Evolutionary conservation across 2,113 vertebrate species (phyloP).

Genomic region (Oryzias woworae): DNA sequence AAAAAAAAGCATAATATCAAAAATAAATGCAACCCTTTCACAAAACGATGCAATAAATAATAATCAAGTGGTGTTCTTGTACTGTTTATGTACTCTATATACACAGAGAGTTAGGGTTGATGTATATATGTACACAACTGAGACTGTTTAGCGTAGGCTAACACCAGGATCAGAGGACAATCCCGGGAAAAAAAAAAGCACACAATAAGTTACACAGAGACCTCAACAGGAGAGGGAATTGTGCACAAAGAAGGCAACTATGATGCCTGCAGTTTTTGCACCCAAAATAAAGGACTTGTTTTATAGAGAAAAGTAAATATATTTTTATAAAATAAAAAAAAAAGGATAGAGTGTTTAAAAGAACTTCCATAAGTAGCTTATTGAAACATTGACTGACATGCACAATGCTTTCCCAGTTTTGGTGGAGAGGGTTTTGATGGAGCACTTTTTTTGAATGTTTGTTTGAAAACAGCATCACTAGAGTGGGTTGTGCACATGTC

Average conservation of each 20-base stretch:
- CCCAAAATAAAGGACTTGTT: slow-evolving; percentile 48
- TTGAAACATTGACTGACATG: slow-evolving; percentile 74
- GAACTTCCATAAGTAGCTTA: slow-evolving; percentile 70
- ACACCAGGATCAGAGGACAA: slow-evolving; percentile 8
- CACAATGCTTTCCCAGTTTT: slow-evolving; percentile 64
- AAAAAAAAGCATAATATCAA: slow-evolving; percentile 77
- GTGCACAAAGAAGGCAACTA: slow-evolving; percentile 47
- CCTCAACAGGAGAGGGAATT: slow-evolving; percentile 47
- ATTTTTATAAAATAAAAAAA: slow-evolving; percentile 26
- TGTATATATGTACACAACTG: slow-evolving; percentile 74
- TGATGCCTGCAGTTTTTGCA: slow-evolving; percentile 40
- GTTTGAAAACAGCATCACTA: slow-evolving; percentile 20
- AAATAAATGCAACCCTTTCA: slow-evolving; percentile 83
- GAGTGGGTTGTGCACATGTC: slow-evolving; percentile 21
- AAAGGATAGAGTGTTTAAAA: slow-evolving; percentile 48
- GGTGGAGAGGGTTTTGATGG: slow-evolving; percentile 23
- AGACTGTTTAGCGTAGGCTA: slow-evolving; percentile 65
- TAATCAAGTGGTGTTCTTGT: slow-evolving; percentile 75
- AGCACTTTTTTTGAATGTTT: slow-evolving; percentile 39
- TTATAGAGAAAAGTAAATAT: slow-evolving; percentile 52
- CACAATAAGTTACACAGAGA: slow-evolving; percentile 68
- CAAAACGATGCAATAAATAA: slow-evolving; percentile 82
- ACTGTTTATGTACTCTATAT: slow-evolving; percentile 78
- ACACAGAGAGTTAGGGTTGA: slow-evolving; percentile 72
- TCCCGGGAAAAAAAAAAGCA: slow-evolving; percentile 56